Base-by-base conservation (phyloP, 1,140 invertebrate genomes). In the Anastrepha obliqua region DNA sequence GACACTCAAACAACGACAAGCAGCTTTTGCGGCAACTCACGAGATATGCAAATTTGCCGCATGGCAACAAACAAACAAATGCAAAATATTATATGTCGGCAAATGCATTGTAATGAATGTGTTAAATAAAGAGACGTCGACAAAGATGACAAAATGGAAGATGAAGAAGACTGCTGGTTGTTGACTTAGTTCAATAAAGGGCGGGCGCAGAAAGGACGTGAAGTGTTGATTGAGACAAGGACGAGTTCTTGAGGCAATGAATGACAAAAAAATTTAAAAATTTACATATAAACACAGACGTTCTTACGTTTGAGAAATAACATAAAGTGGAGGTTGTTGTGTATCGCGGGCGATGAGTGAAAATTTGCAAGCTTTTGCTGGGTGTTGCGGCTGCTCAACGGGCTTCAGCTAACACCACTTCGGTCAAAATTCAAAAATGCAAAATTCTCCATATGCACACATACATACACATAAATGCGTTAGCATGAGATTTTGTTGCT, bases 91-190 rank as follows among this genome's bases (percentile, higher is more conserved):
- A n/a, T n/a, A 42, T 74, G 67, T 11, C 67, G 44, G 67, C 39
- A 74, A 74, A 74, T 47, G 42, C 67, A 74, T 47, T 74, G 67
- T 74, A 74, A 74, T 74, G 67, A 74, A 74, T 74, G 67, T 74
- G 67, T 74, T 74, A 47, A 74, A 44, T 74, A 74, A 74, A 74
- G 67, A 74, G 67, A 74, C 42, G 67, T 42, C 67, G 15, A 47
- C 67, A 17, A 74, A 42, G 44, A 74, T n/a, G 67, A n/a, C 42
- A 62, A 62, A 29, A 29, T 29, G 29, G 29, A 62, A 62, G 15
- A 62, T 1, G 8, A 62, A 62, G 60, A 13, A 13, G 15, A 74
- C 15, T 13, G 67, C 67, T 17, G 13, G 29, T 74, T 42, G 67
- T 44, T 74, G 67, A 74, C 64, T n/a, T 29, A 67, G 64, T 13